phyloP scores from a whole-genome alignment of 2,888 invertebrate species.

The Agonum fuliginosum region DNA sequence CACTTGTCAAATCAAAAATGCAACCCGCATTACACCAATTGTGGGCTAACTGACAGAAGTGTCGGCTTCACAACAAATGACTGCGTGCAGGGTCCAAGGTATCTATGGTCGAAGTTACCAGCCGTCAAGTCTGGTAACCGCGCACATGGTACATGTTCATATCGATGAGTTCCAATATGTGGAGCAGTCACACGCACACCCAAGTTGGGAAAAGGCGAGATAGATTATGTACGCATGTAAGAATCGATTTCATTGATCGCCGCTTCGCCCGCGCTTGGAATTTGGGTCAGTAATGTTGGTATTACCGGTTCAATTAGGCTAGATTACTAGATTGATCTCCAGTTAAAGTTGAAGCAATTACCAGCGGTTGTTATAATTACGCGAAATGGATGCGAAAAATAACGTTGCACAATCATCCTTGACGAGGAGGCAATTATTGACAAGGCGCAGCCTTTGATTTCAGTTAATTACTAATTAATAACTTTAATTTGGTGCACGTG shows the following conservation, averaged over 20 bases:
- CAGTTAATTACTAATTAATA: background rate
- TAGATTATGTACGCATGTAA: too few relatives aligned
- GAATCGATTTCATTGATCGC: background rate
- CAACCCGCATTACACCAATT: too few relatives aligned
- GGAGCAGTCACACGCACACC: too few relatives aligned
- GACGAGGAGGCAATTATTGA: background rate
- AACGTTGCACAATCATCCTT: conserved; percentile 2
- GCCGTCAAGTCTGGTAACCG: too few relatives aligned
- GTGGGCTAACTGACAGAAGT: too few relatives aligned
- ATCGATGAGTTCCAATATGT: too few relatives aligned
- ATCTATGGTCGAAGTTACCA: too few relatives aligned
- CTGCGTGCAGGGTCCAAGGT: too few relatives aligned
- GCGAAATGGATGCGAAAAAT: background rate
- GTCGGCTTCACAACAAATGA: too few relatives aligned
- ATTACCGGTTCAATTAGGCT: background rate
- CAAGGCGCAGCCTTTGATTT: background rate
- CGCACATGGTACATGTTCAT: too few relatives aligned
- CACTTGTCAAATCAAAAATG: too few relatives aligned
- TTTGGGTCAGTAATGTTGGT: conserved; percentile 2
- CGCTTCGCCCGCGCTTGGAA: background rate
- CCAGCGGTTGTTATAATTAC: background rate
- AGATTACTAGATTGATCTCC: background rate
- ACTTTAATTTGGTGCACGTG: background rate
- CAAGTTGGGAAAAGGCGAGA: too few relatives aligned
- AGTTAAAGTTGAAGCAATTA: background rate